Evolutionary conservation across 1,140 invertebrate species (phyloP).

Genomic region (Papilio glaucus): DNA sequence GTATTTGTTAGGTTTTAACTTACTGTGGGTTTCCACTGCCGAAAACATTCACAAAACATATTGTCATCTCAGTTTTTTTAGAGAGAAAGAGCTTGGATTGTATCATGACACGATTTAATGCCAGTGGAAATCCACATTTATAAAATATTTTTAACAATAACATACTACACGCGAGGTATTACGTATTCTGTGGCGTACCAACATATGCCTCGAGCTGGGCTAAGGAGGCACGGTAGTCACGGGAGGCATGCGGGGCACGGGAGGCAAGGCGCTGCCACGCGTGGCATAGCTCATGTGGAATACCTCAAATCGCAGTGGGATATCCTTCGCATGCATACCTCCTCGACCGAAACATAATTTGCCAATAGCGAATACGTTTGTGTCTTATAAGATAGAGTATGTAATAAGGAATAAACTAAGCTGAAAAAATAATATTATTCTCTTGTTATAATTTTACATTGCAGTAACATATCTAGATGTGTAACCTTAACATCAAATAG

Average conservation of each 20-base stretch:
- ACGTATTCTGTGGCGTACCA: constrained; percentile 31
- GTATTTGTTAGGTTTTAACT: too few species aligned
- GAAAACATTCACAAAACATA: too few species aligned
- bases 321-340: constrained; percentile 33
- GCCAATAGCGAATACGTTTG: not conserved
- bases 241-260: constrained; percentile 1
- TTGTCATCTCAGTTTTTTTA: too few species aligned
- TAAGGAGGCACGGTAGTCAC: not conserved
- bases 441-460: too few species aligned
- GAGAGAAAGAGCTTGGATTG: too few species aligned
- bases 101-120: too few species aligned
- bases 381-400: not conserved
- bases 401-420: not conserved
- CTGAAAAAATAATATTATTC: too few species aligned
- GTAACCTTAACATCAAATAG: too few species aligned
- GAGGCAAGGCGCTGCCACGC: constrained; percentile 30
- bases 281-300: constrained; percentile 35
- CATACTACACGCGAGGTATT: not conserved
- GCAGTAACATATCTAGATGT: too few species aligned
- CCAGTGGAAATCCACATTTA: too few species aligned
- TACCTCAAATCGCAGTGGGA: constrained; percentile 37
- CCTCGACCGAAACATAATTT: constrained; percentile 24
- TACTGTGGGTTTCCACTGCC: too few species aligned
- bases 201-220: constrained; percentile 25
- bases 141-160: too few species aligned